Evolutionary conservation across 2,888 invertebrate genomes (phyloP), one percentile per base, ranked within the genome.

Genomic region (Tenthredo scrophulariae): DNA sequence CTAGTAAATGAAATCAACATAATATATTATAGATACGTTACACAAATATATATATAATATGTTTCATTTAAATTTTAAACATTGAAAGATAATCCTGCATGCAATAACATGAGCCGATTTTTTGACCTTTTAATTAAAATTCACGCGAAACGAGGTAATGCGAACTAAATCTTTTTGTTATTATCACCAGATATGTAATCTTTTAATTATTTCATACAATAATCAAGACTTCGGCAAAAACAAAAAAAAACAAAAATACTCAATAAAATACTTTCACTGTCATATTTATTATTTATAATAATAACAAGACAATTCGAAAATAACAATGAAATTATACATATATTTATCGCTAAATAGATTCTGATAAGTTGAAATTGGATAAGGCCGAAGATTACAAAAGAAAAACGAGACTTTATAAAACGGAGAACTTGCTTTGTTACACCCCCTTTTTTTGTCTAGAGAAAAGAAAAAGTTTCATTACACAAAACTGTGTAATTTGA

Each of bases 341-440:
- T 50, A 50, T 9, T 74, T 43, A 74, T 74, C 74, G 15, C 6
- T 46, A 22, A 74, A 74, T 46, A 22, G 26, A 74, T 67, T 67
- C 5, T 15, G 43, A 74, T 74, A 43, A 74, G 74, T 26, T 74
- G 43, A 74, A 26, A 74, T 43, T 26, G 40, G 74, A 74, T 43
- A 74, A 74, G 40, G 43, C 2, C 65, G 7, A 74, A 43, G 72
- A 74, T 74, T 74, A 43, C 13, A 22, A 70, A 43, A 74, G 9
- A 18, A 43, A 74, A n/a, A 18, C 13, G 43, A 74, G 74, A 26
- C 33, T 67, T 10, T 74, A 67, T 26, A 5, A 74, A 29, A 74
- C 15, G 9, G 26, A 7, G 43, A 26, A 1, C 43, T 74, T 26
- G 26, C 26, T 67, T 67, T 67, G 67, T 67, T 33, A 29, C 33